phyloP scores from a whole-genome alignment of 2,113 vertebrate genomes.

The Tautogolabrus adspersus region DNA sequence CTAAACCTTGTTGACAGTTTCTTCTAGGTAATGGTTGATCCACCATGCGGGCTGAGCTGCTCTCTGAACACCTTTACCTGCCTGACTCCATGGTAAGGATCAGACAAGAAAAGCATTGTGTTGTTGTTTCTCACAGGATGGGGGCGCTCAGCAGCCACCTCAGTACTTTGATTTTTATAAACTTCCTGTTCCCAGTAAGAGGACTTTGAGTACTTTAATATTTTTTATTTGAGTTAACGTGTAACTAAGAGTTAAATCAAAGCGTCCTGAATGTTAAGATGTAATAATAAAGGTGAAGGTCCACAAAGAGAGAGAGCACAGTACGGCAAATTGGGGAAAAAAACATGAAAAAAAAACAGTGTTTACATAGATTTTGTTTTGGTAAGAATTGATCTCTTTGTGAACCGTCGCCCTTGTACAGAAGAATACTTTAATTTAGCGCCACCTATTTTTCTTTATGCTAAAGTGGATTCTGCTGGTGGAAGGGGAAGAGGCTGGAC shows the following conservation, averaged over 20 bases:
- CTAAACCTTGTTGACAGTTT: constrained; percentile 99
- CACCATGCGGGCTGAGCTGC: constrained; percentile 94
- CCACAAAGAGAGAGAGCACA: constrained; percentile 88
- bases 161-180: constrained; percentile 27
- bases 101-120: constrained; percentile 79
- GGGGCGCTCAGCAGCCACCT: constrained; percentile 37
- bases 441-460: constrained; percentile 99
- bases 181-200: constrained; percentile 16
- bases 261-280: constrained; percentile 26
- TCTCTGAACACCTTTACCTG: constrained; percentile 93
- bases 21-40: constrained; percentile 97
- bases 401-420: constrained; percentile 91
- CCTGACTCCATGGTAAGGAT: constrained; percentile 99
- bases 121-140: constrained; percentile 26
- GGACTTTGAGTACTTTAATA: constrained; percentile 40
- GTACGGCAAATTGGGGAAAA: constrained; percentile 18
- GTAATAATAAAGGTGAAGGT: constrained; percentile 86
- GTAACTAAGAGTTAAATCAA: constrained; percentile 21
- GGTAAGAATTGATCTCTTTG: constrained; percentile 85
- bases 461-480: constrained; percentile 99
- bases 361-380: not conserved
- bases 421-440: constrained; percentile 95
- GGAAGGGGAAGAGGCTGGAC: constrained; percentile 96
- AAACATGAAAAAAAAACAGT: not conserved
- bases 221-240: constrained; percentile 23